Conservation (phyloP, 2,113 vertebrate genomes). For the Eulemur rufifrons region DNA sequence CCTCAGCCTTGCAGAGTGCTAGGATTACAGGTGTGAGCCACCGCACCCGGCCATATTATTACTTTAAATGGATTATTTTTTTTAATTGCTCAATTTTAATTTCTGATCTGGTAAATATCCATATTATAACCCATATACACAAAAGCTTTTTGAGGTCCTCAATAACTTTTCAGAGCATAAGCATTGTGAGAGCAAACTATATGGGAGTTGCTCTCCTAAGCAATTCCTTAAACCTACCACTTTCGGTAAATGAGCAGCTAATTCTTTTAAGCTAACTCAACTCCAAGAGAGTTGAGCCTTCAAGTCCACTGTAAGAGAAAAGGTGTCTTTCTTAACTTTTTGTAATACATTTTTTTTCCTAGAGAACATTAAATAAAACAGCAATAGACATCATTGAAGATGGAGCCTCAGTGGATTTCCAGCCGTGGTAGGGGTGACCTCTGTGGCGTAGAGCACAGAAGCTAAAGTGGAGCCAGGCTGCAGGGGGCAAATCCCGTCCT, state of each 20-base stretch:
- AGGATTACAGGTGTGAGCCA: too few species aligned
- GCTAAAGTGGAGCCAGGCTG: accelerated
- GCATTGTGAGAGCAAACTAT: not conserved
- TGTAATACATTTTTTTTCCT: not conserved
- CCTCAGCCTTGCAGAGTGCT: too few species aligned
- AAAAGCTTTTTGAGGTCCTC: not conserved
- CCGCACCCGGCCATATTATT: not conserved
- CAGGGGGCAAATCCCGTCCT: not conserved
- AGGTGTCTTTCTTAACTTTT: not conserved
- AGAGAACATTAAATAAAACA: not conserved
- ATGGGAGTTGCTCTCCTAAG: not conserved
- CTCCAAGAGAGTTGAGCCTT: not conserved
- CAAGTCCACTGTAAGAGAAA: not conserved
- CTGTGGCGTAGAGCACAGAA: too few species aligned
- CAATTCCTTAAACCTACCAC: not conserved
- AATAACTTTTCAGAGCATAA: not conserved
- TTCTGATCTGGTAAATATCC: not conserved
- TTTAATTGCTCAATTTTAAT: conserved; percentile 17
- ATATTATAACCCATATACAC: not conserved
- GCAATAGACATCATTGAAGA: not conserved
- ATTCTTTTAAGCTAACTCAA: conserved; percentile 1
- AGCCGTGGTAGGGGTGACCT: not conserved
- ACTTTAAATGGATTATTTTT: not conserved
- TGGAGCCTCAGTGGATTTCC: not conserved
- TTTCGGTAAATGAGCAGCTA: not conserved